Conservation (phyloP, 2,113 vertebrate species). For the Poicephalus meyeri region DNA sequence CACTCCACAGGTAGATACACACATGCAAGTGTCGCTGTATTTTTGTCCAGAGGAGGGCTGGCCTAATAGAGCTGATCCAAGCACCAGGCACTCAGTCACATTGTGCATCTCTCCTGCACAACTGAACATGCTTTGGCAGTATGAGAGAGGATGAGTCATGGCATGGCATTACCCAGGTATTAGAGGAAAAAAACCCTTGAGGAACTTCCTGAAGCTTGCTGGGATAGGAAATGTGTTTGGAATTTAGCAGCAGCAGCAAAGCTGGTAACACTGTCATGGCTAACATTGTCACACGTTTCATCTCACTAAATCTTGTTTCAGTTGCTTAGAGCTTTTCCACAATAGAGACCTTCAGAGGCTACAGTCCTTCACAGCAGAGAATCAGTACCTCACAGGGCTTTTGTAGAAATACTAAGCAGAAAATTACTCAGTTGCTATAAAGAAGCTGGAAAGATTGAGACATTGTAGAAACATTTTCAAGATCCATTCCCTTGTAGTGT, state of each 20-base stretch:
- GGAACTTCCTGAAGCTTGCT: background rate
- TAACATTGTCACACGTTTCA: background rate
- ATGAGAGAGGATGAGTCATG: background rate
- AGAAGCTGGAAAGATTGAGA: background rate
- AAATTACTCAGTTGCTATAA: background rate
- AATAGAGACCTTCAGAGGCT: background rate
- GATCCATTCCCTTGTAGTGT: background rate
- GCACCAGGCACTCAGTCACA: background rate
- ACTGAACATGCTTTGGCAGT: background rate
- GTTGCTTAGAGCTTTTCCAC: background rate
- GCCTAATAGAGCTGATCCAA: background rate
- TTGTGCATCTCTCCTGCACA: background rate
- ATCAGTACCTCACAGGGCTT: background rate
- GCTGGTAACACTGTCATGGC: background rate
- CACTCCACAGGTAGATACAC: background rate
- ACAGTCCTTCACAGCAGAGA: background rate
- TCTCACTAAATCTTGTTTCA: background rate
- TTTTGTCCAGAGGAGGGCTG: background rate
- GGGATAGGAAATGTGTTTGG: background rate
- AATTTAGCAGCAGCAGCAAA: background rate
- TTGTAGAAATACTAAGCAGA: background rate
- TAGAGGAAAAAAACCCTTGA: background rate
- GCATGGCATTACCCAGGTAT: background rate
- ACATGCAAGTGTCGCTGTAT: background rate
- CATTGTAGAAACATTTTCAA: background rate